These are phyloP conservation scores for Chloroclysta siterata DNA, from an alignment of 2,888 invertebrate species.

Conservation along the genomic window DNA sequence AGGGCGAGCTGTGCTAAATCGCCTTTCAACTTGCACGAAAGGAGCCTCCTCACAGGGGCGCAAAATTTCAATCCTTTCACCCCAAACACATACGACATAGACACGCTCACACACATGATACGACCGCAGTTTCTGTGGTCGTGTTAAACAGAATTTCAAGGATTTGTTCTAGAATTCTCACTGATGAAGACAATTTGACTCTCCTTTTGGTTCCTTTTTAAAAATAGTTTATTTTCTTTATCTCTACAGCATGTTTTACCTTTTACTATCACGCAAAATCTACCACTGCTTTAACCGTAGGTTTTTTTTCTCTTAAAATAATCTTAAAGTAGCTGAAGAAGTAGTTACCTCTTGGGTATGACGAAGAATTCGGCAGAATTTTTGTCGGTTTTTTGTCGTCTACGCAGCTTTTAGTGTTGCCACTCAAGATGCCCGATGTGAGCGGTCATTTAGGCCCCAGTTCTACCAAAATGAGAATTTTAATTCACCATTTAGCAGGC, in stretches of 20 bases:
- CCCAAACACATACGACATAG: neutral
- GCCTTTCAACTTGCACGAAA: conserved; percentile 4
- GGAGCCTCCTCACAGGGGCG: conserved; percentile 1
- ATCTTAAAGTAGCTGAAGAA: too few species aligned
- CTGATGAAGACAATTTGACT: conserved; percentile 22
- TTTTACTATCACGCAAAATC: too few species aligned
- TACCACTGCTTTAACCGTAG: too few species aligned
- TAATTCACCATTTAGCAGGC: conserved; percentile 25
- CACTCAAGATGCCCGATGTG: too few species aligned
- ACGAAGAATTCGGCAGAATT: too few species aligned
- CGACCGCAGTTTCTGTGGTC: neutral
- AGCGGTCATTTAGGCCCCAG: neutral
- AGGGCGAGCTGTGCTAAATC: conserved; percentile 20
- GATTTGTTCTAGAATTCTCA: conserved; percentile 10
- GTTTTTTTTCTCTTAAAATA: too few species aligned
- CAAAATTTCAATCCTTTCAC: neutral
- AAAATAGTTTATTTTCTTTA: neutral
- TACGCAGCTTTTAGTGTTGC: too few species aligned
- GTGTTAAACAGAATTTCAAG: neutral
- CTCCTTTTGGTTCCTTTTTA: conserved; percentile 4
- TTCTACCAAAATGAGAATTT: conserved; percentile 5
- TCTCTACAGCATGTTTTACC: too few species aligned
- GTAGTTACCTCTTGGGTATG: too few species aligned
- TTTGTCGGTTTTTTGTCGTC: too few species aligned
- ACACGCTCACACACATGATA: neutral